phyloP scores from a whole-genome alignment of 2,113 vertebrate species.

The Gymnogyps californianus region DNA sequence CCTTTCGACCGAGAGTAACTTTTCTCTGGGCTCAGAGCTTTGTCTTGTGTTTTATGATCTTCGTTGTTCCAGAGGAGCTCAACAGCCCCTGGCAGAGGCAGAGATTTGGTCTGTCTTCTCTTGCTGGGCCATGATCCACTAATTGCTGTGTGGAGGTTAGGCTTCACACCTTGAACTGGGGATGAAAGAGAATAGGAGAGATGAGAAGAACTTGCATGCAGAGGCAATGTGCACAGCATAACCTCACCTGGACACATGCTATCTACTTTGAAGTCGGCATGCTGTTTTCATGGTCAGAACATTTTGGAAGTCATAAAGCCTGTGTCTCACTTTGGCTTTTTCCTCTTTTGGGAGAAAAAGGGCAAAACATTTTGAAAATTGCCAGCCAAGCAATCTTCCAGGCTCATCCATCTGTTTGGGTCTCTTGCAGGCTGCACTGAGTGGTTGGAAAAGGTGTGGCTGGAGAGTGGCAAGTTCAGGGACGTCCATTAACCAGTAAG shows the following conservation, averaged over 20 bases:
- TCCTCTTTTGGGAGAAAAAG: neutral
- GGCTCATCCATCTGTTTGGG: neutral
- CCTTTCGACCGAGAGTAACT: neutral
- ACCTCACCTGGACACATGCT: neutral
- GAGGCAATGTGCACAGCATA: accelerated
- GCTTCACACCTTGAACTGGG: neutral
- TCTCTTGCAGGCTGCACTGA: neutral
- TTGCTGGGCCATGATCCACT: neutral
- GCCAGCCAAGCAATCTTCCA: neutral
- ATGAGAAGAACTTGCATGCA: neutral
- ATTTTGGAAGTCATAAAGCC: neutral
- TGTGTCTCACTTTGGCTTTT: neutral
- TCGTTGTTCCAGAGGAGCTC: neutral
- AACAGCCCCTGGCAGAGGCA: neutral
- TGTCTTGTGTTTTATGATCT: neutral
- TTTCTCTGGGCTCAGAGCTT: conserved; percentile 20
- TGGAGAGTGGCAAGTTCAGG: neutral
- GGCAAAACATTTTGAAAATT: neutral
- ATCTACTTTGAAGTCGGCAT: neutral
- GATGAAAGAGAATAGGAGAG: neutral
- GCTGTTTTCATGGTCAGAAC: neutral
- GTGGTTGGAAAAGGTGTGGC: neutral
- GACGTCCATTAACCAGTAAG: neutral
- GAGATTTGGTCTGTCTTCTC: neutral
- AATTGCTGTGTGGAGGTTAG: neutral